Conservation (phyloP, 2,113 vertebrate genomes). For the Genyomyrus donnyi region DNA sequence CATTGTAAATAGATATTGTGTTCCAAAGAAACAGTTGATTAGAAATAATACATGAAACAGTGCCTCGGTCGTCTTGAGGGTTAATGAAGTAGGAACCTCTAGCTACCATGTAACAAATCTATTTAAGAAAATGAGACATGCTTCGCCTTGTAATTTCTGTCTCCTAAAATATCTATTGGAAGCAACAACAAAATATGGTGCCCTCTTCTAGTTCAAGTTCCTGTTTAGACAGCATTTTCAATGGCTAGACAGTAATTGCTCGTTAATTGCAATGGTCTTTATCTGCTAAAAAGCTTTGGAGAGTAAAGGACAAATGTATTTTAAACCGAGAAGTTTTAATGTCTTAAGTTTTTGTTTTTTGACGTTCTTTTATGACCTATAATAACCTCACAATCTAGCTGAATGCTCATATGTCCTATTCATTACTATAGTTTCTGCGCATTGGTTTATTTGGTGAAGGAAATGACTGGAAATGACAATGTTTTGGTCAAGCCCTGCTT, state of each 20-base stretch:
- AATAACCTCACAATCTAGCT: neutral
- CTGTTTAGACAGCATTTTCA: neutral
- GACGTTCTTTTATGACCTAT: neutral
- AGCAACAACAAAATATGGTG: neutral
- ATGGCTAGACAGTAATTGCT: neutral
- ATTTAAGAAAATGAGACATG: neutral
- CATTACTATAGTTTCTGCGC: neutral
- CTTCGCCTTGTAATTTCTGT: neutral
- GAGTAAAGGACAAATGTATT: neutral
- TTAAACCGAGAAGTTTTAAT: neutral
- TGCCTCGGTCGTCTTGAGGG: neutral
- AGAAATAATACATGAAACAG: neutral
- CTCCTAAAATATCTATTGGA: neutral
- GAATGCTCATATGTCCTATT: neutral
- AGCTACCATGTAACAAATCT: neutral
- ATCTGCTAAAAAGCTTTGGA: neutral
- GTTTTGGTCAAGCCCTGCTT: neutral
- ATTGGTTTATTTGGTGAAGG: neutral
- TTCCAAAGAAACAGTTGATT: neutral
- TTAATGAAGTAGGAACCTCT: neutral
- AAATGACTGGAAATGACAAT: neutral
- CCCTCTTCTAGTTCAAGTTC: neutral
- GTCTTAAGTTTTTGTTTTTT: neutral
- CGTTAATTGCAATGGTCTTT: neutral
- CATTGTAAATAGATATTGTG: neutral